phyloP scores from a whole-genome alignment of 1,140 invertebrate species.

The Drosophila erecta region DNA sequence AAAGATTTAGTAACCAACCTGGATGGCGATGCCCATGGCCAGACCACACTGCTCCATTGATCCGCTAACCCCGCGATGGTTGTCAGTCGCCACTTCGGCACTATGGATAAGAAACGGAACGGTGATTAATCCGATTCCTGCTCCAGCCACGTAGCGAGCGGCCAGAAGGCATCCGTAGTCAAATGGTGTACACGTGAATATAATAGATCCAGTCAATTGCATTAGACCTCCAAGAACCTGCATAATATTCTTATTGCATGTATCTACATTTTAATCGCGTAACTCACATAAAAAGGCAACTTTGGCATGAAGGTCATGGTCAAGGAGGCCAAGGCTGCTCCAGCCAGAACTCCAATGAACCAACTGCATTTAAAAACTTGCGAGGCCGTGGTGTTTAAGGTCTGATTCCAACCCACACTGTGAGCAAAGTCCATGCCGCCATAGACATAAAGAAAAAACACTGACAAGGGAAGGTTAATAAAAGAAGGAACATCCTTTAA shows the following conservation, averaged over 20 bases:
- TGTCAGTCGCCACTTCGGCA: constrained; percentile 49
- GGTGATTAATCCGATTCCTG: constrained; percentile 60
- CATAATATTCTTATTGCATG: neutral
- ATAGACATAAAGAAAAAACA: constrained; percentile 52
- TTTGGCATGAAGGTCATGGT: constrained; percentile 46
- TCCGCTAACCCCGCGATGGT: constrained; percentile 43
- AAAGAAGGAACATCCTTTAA: neutral
- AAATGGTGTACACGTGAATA: constrained; percentile 54
- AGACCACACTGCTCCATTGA: constrained; percentile 60
- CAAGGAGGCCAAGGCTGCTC: constrained; percentile 38
- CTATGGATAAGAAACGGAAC: constrained; percentile 63
- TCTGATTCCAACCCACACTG: constrained; percentile 64
- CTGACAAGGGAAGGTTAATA: neutral
- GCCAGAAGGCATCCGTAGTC: constrained; percentile 53
- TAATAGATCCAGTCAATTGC: constrained; percentile 57
- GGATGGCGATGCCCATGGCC: constrained; percentile 60
- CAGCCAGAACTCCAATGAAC: constrained; percentile 69
- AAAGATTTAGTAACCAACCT: constrained; percentile 6
- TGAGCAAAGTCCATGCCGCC: constrained; percentile 70
- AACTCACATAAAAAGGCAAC: constrained; percentile 55
- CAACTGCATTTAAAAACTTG: constrained; percentile 58
- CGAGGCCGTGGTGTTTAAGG: constrained; percentile 25
- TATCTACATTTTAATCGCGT: neutral
- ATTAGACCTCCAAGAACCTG: constrained; percentile 35
- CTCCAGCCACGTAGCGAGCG: constrained; percentile 64